Evolutionary conservation across 2,888 invertebrate species (phyloP).

Genomic region (Eretmocerus hayati): DNA sequence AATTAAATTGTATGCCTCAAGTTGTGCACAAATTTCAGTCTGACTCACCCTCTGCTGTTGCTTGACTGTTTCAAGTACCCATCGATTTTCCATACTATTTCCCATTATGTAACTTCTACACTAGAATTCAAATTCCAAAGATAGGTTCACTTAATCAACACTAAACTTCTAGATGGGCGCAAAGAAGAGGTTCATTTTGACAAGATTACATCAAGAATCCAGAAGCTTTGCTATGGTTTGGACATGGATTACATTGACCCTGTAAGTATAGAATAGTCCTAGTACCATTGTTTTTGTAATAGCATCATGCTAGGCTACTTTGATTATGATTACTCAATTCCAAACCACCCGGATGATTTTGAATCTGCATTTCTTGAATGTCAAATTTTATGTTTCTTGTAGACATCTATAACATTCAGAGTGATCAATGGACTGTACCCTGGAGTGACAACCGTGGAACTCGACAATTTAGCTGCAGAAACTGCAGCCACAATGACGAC

Average conservation of each 20-base stretch:
- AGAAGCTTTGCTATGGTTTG: conserved; percentile 90
- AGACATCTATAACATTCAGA: conserved; percentile 79
- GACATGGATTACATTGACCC: conserved; percentile 96
- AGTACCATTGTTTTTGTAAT: too few species aligned
- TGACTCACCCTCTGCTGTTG: too few species aligned
- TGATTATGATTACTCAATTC: conserved; percentile 5
- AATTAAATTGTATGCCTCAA: too few species aligned
- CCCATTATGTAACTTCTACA: too few species aligned
- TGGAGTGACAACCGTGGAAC: conserved; percentile 92
- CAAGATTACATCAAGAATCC: conserved; percentile 94
- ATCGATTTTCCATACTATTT: too few species aligned
- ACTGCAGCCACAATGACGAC: conserved; percentile 98
- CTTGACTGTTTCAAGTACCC: too few species aligned
- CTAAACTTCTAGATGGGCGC: conserved; percentile 77
- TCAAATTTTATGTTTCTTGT: conserved; percentile 15
- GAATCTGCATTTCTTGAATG: neutral
- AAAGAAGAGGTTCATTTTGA: conserved; percentile 92
- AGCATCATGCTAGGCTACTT: too few species aligned
- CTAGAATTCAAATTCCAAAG: too few species aligned
- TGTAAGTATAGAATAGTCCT: too few species aligned
- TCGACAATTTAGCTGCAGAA: conserved; percentile 97
- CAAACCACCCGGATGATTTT: neutral
- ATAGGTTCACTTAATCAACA: too few species aligned
- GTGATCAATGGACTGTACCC: conserved; percentile 92
- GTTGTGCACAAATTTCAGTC: too few species aligned